Evolutionary conservation across 2,797 vertebrate genomes (phyloP), one percentile per base, ranked within the genome.

Genomic region (Danio kyathit): DNA sequence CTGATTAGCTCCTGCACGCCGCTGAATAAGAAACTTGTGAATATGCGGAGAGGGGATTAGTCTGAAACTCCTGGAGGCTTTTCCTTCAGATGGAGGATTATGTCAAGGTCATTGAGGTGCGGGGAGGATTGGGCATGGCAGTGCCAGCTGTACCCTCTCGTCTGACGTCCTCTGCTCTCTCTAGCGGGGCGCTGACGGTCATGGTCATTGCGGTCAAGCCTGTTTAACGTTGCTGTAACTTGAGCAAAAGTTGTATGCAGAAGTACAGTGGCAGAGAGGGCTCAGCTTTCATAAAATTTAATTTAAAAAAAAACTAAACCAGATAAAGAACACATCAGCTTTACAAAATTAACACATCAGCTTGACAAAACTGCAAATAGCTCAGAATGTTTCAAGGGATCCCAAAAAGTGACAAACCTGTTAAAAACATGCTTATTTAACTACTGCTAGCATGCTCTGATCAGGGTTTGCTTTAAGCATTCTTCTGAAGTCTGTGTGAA

Each of bases 11-110:
- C 66, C 63, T 59, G 46, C 51, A 69, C n/a, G 5, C 52, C 38
- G 46, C 51, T 79, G 82, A 74, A 76, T 79, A 69, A 83, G 67
- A 83, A 77, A 69, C 65, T 71, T 79, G 88, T 88, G 86, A 86
- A 90, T 88, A 88, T 88, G 76, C 86, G 59, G 88, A 87, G 84
- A 88, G 86, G 88, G 85, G 87, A 91, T 89, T 89, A 86, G 84
- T 87, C 89, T 88, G 49, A 75, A 85, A 83, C 81, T 87, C 76
- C 84, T 84, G 75, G 82, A 87, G 80, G 72, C 87, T 86, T 76
- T 29, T 40, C 82, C 86, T 86, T 89, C 88, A 89, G 89, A 91
- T 89, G 87, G 90, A 84, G 89, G 91, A 93, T 94, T 92, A 94
- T 85, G 85, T 86, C 92, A 93, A 94, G 92, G 94, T 92, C 92